Conservation (phyloP, 2,113 vertebrate genomes). For the Pachycephala philippinensis region DNA sequence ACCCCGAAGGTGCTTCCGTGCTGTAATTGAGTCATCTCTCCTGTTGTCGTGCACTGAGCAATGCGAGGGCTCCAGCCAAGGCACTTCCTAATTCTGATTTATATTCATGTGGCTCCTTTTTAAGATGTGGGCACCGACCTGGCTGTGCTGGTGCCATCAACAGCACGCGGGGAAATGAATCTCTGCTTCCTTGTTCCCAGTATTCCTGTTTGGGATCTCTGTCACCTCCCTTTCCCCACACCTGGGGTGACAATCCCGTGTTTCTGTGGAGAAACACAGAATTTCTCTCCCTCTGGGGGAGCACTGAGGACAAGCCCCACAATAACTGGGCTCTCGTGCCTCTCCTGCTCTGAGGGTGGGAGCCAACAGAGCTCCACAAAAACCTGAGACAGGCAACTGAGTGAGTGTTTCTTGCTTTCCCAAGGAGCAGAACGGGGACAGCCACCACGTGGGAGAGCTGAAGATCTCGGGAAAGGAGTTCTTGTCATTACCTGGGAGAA, state of each 20-base stretch:
- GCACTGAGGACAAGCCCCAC: not conserved
- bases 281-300: no score
- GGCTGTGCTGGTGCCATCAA: not conserved
- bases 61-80: not conserved
- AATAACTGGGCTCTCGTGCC: accelerated
- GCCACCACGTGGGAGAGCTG: constrained; percentile 76
- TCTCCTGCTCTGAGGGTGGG: not conserved
- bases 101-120: not conserved
- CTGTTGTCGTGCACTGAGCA: not conserved
- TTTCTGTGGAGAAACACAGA: no score
- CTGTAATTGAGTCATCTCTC: not conserved
- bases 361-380: not conserved
- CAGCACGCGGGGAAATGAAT: not conserved
- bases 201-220: not conserved
- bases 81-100: not conserved
- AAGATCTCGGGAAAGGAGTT: constrained; percentile 75
- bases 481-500: constrained; percentile 70
- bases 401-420: not conserved
- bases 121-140: not conserved
- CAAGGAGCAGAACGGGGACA: constrained; percentile 86
- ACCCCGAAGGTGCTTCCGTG: not conserved
- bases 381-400: not conserved
- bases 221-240: not conserved
- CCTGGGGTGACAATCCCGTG: accelerated
- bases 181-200: not conserved